A percentile compares a stretch with the other conserved stretches of the same genome.
Evolutionary conservation across 2,113 vertebrate species (phyloP).

Genomic region (Shinisaurus crocodilurus): DNA sequence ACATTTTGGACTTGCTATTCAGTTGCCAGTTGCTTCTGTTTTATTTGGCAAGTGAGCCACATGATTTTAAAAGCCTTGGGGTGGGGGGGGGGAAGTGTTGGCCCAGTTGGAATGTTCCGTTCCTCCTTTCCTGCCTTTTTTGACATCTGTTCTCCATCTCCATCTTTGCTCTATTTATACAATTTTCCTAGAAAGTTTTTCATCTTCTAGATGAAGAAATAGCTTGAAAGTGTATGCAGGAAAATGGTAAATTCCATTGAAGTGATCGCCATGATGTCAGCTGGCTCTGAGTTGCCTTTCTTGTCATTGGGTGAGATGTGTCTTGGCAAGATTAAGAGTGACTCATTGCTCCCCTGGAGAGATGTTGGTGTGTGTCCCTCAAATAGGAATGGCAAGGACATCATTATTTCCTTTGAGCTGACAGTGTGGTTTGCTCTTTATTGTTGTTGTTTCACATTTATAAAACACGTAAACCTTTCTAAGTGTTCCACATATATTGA

Average conservation of each 20-base stretch:
- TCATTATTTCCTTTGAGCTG: neutral
- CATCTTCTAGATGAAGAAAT: neutral
- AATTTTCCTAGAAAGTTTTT: neutral
- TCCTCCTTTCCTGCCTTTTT: neutral
- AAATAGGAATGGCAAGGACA: neutral
- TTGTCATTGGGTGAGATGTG: neutral
- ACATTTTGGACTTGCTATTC: neutral
- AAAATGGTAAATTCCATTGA: neutral
- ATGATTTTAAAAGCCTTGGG: neutral
- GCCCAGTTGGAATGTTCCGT: neutral
- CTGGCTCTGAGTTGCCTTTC: neutral
- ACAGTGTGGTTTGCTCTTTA: neutral
- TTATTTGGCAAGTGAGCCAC: neutral
- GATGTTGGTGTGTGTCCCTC: neutral
- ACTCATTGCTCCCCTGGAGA: neutral
- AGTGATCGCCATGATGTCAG: too few relatives aligned
- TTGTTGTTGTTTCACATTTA: too few relatives aligned
- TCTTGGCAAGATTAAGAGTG: neutral
- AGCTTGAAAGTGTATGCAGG: neutral
- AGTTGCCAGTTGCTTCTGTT: constrained; percentile 33
- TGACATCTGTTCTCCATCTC: neutral
- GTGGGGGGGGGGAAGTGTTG: rapidly evolving
- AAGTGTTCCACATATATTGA: too few relatives aligned
- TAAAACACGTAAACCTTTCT: too few relatives aligned
- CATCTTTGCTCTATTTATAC: neutral